These are phyloP conservation scores for Sorex araneus DNA, from an alignment of 2,113 vertebrate species.

Conservation along the genomic window DNA sequence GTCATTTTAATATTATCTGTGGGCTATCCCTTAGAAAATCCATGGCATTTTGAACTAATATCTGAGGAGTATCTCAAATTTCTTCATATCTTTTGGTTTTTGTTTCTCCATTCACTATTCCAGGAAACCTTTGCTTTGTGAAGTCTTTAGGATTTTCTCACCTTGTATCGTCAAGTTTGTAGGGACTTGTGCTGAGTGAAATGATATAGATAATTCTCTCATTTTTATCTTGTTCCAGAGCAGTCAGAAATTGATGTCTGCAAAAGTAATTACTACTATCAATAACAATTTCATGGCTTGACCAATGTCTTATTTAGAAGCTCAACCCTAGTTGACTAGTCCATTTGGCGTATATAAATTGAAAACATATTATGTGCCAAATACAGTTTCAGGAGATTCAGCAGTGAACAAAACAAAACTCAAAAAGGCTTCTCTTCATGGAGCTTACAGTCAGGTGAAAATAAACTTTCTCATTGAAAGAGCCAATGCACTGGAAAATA, in stretches of 20 bases:
- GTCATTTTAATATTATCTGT: background rate
- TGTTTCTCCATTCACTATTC: background rate
- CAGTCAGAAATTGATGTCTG: background rate
- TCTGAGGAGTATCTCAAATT: background rate
- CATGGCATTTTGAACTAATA: background rate
- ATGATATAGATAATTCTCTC: background rate
- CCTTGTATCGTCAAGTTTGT: background rate
- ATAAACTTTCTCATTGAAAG: background rate
- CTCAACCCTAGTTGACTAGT: background rate
- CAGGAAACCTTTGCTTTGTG: background rate
- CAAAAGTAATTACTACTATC: background rate
- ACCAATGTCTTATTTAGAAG: background rate
- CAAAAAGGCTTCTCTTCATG: background rate
- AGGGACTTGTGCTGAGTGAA: background rate
- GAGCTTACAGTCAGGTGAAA: conserved; percentile 7
- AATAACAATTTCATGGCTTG: background rate
- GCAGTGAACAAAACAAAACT: background rate
- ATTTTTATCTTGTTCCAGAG: background rate
- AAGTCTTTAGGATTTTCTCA: background rate
- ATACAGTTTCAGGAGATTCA: accelerated
- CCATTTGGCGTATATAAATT: background rate
- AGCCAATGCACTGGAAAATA: background rate
- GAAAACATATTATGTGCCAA: background rate
- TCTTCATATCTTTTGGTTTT: background rate
- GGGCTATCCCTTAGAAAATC: background rate